A percentile compares a stretch with the other conserved stretches of the same genome.
phyloP scores from a whole-genome alignment of 2,888 invertebrate genomes.

The Augiades crinisus region DNA sequence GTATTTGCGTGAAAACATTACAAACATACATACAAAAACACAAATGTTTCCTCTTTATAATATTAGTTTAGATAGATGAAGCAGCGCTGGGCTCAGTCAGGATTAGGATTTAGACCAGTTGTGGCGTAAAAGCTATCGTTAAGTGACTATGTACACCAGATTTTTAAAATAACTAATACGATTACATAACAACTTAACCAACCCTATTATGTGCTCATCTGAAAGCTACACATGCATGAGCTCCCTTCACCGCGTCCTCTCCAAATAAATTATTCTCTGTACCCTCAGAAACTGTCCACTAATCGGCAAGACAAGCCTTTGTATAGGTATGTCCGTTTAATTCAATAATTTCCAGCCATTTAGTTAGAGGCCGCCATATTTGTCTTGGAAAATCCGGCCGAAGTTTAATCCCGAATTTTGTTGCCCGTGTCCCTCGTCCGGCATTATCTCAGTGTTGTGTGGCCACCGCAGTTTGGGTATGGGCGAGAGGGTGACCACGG shows the following conservation, averaged over 20 bases:
- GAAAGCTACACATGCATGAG: background rate
- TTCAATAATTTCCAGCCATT: conserved; percentile 75
- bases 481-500: conserved; percentile 17
- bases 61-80: too few species aligned
- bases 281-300: conserved; percentile 26
- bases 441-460: conserved; percentile 33
- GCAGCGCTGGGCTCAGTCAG: too few species aligned
- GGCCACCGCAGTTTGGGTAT: conserved; percentile 20
- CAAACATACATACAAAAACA: too few species aligned
- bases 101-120: too few species aligned
- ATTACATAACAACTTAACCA: too few species aligned
- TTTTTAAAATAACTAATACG: too few species aligned
- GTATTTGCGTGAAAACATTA: too few species aligned
- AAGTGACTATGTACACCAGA: too few species aligned
- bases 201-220: background rate
- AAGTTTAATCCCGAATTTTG: conserved; percentile 72
- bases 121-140: too few species aligned
- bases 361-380: conserved; percentile 66
- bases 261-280: conserved; percentile 23
- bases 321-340: conserved; percentile 54
- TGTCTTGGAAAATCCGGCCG: conserved; percentile 73
- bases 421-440: conserved; percentile 51
- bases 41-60: too few species aligned
- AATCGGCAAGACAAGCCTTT: conserved; percentile 45
- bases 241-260: conserved; percentile 3